A percentile compares a stretch with the other conserved stretches of the same genome.
phyloP scores from a whole-genome alignment of 2,113 vertebrate species.

The Pimephales promelas region DNA sequence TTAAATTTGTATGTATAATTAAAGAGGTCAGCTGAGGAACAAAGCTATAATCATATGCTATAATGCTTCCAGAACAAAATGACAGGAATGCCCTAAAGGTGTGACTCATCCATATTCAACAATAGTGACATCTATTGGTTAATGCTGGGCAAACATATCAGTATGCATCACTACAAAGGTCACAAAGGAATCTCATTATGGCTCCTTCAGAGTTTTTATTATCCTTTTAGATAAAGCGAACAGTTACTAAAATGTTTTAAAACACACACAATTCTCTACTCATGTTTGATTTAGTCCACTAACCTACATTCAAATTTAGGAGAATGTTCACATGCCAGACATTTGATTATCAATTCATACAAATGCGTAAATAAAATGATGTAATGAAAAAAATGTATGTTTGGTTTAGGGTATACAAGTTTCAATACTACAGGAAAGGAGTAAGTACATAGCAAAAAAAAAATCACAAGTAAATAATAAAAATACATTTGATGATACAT shows the following conservation, averaged over 20 bases:
- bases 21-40: background rate
- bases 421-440: background rate
- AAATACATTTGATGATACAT: background rate
- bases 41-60: slow-evolving; percentile 14
- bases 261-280: background rate
- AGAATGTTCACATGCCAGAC: background rate
- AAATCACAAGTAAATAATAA: background rate
- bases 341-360: background rate
- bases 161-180: slow-evolving; percentile 24
- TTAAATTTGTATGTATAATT: background rate
- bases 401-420: background rate
- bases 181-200: slow-evolving; percentile 39
- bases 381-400: background rate
- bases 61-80: slow-evolving; percentile 1
- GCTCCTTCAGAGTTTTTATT: background rate
- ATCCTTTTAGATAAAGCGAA: background rate
- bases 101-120: slow-evolving; percentile 46
- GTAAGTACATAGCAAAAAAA: background rate
- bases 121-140: slow-evolving; percentile 43
- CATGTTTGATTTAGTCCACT: background rate
- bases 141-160: slow-evolving; percentile 6
- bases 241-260: background rate
- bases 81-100: background rate
- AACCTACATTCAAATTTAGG: background rate
- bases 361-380: background rate